Evolutionary conservation across 1,140 invertebrate genomes (phyloP), one percentile per base, ranked within the genome.

Genomic region (Drosophila gunungcola): DNA sequence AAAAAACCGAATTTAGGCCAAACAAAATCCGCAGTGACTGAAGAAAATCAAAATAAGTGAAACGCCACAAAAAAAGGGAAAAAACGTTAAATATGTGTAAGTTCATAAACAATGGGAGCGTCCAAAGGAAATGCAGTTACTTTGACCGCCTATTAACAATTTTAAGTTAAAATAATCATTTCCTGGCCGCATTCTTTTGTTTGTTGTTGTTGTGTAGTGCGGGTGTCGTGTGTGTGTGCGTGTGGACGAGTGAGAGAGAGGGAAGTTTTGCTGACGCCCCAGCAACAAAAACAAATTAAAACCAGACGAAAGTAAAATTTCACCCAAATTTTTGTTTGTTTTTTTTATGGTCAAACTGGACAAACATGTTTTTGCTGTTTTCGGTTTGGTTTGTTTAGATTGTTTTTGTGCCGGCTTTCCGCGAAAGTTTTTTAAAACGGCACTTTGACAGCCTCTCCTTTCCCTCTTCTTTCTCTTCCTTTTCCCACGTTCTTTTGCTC

Each of bases 241-340:
- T 55, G 43, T 39, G 69, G 61, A 62, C 42, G 80, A 70, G 41
- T 29, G 60, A 68, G 63, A 74, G 34, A 36, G 53, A 69, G 43
- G 53, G 29, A 16, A 57, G 36, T 52, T 73, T 67, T 67, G 70
- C 79, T 88, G 83, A 88, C 75, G 75, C 83, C 83, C 70, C 78
- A 86, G 65, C 49, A 75, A 76, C 53, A 68, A 70, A 69, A 78
- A 78, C 73, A 78, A 76, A 60, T 63, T 51, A 68, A 68, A 58
- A 34, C 60, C 84, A 79, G 72, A 74, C 80, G 79, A 88, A 88
- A 89, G 83, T 89, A 89, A 82, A 88, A 88, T 88, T 88, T 88
- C 84, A 80, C 83, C 84, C 75, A 79, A 86, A 83, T 77, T 77
- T 61, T 77, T 55, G 38, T 60, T 77, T 86, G 73, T 80, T 81